Percentiles rank a stretch among this genome's conserved stretches.
Evolutionary conservation across 2,797 vertebrate species (phyloP).

Genomic region (Darevskia nairensis): DNA sequence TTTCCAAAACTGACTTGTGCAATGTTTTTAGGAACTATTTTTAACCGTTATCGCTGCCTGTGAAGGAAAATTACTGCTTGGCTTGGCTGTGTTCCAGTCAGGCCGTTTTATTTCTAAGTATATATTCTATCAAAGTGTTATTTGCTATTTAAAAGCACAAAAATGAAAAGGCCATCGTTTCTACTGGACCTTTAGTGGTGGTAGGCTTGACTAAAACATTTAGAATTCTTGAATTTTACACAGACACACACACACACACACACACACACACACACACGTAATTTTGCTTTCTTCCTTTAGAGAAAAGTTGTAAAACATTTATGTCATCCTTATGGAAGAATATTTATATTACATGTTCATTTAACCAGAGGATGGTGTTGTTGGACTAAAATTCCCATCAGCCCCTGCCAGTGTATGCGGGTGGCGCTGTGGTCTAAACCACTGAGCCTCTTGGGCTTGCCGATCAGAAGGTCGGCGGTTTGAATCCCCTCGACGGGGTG

Average conservation of each 20-base stretch:
- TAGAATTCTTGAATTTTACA: neutral
- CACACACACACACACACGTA: neutral
- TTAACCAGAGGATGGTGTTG: too few relatives aligned
- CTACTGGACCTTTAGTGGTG: neutral
- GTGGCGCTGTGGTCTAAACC: too few relatives aligned
- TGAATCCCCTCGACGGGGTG: accelerated
- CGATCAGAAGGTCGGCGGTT: too few relatives aligned
- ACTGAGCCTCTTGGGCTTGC: too few relatives aligned
- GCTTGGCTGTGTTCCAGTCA: constrained; percentile 9
- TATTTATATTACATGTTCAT: neutral
- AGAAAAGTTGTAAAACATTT: neutral
- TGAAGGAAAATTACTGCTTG: constrained; percentile 12
- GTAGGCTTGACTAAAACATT: neutral
- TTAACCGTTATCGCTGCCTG: constrained; percentile 10
- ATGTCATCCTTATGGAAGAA: neutral
- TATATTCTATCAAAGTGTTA: neutral
- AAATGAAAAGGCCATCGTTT: neutral
- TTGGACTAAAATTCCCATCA: too few relatives aligned
- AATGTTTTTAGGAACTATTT: constrained; percentile 1
- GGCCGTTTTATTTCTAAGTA: neutral
- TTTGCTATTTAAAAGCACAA: neutral
- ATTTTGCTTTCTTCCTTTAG: neutral
- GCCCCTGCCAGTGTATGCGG: accelerated
- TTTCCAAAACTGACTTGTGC: constrained; percentile 20
- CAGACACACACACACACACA: too few relatives aligned